Base-by-base conservation (phyloP, 2,797 vertebrate genomes). In the Cuniculus paca region DNA sequence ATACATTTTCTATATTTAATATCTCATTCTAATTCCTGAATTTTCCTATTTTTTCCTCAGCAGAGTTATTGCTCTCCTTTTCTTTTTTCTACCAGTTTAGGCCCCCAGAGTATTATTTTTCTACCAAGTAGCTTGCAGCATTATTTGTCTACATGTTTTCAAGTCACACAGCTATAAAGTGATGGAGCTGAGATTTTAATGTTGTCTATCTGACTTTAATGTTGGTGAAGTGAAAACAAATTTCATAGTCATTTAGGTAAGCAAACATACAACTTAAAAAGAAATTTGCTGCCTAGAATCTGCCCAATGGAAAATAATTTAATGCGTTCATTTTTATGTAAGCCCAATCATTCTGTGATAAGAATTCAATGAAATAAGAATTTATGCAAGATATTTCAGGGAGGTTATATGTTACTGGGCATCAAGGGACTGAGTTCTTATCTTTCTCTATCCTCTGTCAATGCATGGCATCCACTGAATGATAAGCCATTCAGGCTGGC, bases 281-380 rank as follows among this genome's bases (percentile, higher is more conserved):
- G 58, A 61, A 72, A 84, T 85, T 84, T 88, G n/a, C 34, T 88
- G 14, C 20, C 58, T 85, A 89, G 48, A 36, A 34, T 90, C 34
- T 92, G 39, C 45, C 8, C 70, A 50, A 60, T 48, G 13, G 52
- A 56, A 72, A 78, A 5, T 63, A 90, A 54, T 3, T 84, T 60
- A 63, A 24, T 72, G 24, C 78, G 65, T 60, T 92, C 24, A 65
- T 4, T 48, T 86, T 20, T 42, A 34, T 7, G 20, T 78, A 70
- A 87, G 1, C 6, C 36, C 54, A 89, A 9, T 75, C 4, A 75
- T 88, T 70, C 6, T 60, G 70, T 86, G 60, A 42, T 6, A 68
- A 74, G 22, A 58, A 80, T 31, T 80, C 56, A 80, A 12, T 58
- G 60, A 90, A 94, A 42, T 74, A 82, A 94, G 95, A 92, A 94